Evolutionary conservation across 2,113 vertebrate species (phyloP).

Genomic region (Sinocyclocheilus maitianheensis): DNA sequence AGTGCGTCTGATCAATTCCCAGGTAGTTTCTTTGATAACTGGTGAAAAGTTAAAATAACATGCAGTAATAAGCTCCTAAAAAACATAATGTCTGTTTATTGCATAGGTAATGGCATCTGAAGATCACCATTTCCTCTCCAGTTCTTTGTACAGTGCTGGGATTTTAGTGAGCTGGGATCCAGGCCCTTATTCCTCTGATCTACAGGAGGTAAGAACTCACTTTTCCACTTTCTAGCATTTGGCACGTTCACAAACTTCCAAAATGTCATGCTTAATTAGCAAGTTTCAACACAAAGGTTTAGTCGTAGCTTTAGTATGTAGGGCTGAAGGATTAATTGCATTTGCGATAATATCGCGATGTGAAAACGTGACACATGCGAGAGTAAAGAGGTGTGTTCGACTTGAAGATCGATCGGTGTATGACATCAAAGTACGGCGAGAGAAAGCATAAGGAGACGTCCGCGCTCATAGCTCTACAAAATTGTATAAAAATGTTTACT

Average conservation of each 20-base stretch:
- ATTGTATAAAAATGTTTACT: too few species aligned
- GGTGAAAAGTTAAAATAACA: background rate
- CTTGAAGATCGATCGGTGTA: too few species aligned
- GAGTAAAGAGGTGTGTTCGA: too few species aligned
- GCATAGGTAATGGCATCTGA: slow-evolving; percentile 77
- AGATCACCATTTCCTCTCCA: slow-evolving; percentile 77
- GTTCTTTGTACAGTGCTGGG: slow-evolving; percentile 77
- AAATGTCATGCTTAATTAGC: background rate
- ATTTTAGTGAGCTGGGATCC: slow-evolving; percentile 81
- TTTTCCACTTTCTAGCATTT: background rate
- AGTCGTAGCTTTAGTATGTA: background rate
- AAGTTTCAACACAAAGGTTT: background rate
- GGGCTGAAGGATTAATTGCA: too few species aligned
- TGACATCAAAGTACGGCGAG: too few species aligned
- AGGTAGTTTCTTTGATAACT: slow-evolving; percentile 62
- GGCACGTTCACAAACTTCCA: background rate
- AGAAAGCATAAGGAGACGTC: too few species aligned
- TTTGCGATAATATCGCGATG: too few species aligned
- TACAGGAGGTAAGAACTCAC: slow-evolving; percentile 71
- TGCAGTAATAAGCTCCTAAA: background rate
- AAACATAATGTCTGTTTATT: background rate
- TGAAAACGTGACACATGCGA: too few species aligned
- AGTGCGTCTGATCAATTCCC: slow-evolving; percentile 79
- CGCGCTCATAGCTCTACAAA: too few species aligned
- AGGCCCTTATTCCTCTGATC: slow-evolving; percentile 75